Base-by-base conservation (phyloP, 2,888 invertebrate species). In the Oeneis ivallda region DNA sequence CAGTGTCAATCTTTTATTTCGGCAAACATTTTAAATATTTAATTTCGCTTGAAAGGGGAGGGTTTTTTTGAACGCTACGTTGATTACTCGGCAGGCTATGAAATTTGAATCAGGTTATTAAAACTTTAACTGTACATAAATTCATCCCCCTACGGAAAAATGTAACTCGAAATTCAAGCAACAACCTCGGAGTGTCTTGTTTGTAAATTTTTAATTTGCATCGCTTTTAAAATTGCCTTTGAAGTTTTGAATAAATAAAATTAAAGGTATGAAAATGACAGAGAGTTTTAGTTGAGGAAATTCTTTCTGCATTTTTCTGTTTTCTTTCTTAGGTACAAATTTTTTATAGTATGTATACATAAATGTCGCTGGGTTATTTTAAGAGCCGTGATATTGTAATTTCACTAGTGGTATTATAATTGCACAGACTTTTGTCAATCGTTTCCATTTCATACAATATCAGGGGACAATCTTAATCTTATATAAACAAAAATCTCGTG, bases 81-180 rank as follows among this genome's bases (percentile, higher is more conserved):
- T 60, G 60, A 50, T 50, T 60, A 26, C 60, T 50, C 60, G 50
- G 50, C 50, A 52, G 50, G 60, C 60, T 41, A 60, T 60, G 60
- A 50, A 60, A 47, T 17, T 34, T 60, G 60, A 50, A 60, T 60
- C 13, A 52, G 60, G 60, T 50, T 60, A 60, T 60, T 60, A 60
- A 60, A 60, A 60, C 49, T 60, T 52, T 17, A 60, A 60, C 39
- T 60, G 60, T 50, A 60, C 56, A 8, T 56, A 19, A 56, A 56
- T 41, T 56, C 19, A 41, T 56, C 56, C 47, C 32, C n/a, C 45
- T 58, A 15, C 45, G 26, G 32, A 32, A 58, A 58, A 58, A 47
- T 26, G 32, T 41, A 47, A 58, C 47, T 58, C 58, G 2, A 15
- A 57, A 57, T 57, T 57, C 26, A 41, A 45, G 41, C 43, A 57